Conservation (phyloP, 2,888 invertebrate species). For the Drosophila picticornis region DNA sequence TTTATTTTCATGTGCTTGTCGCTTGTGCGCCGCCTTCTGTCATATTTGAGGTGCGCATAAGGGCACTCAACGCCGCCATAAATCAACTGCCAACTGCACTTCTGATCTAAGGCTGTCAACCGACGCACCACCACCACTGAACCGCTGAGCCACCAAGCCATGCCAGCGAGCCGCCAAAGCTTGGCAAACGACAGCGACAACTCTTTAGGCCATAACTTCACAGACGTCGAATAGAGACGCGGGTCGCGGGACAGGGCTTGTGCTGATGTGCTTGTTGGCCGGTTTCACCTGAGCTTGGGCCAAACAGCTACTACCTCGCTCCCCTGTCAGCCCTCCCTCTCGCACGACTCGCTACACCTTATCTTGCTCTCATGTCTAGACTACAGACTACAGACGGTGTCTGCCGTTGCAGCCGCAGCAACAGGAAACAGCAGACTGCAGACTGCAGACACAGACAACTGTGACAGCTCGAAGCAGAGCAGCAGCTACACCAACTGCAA, state of each 20-base stretch:
- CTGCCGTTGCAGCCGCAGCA: conserved; percentile 51
- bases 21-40: conserved; percentile 69
- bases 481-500: conserved; percentile 51
- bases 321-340: neutral
- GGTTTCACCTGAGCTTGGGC: conserved; percentile 71
- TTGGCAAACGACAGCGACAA: conserved; percentile 48
- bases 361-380: conserved; percentile 76
- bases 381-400: conserved; percentile 73
- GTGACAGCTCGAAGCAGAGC: conserved; percentile 73
- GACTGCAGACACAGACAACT: conserved; percentile 69
- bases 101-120: conserved; percentile 78
- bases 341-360: conserved; percentile 30
- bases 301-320: conserved; percentile 14
- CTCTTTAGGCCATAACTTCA: conserved; percentile 68
- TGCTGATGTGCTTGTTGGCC: conserved; percentile 59
- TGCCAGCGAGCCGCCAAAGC: conserved; percentile 40
- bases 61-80: conserved; percentile 82
- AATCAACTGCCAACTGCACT: conserved; percentile 74
- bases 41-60: conserved; percentile 78
- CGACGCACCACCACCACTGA: conserved; percentile 17
- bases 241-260: conserved; percentile 13
- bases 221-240: conserved; percentile 59
- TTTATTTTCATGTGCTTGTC: conserved; percentile 17
- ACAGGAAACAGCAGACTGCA: conserved; percentile 73
- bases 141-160: conserved; percentile 17